Base-by-base conservation (phyloP, 2,797 vertebrate genomes). In the Tauraco hartlaubi region DNA sequence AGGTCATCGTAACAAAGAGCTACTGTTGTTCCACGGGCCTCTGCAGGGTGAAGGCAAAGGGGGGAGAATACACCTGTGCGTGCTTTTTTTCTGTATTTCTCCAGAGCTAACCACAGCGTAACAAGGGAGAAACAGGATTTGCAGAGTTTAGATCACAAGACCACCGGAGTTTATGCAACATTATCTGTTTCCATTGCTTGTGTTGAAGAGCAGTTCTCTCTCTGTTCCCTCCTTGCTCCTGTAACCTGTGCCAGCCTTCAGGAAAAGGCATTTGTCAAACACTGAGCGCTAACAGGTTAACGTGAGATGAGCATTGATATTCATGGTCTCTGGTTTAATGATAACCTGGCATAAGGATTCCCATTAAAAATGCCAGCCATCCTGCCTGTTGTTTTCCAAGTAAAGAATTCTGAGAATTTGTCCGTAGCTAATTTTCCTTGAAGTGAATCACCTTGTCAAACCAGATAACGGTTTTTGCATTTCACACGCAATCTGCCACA, bases 391-490 rank as follows among this genome's bases (percentile, higher is more conserved):
- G 14, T 68, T 58, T 75, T 54, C 66, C 26, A 81, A 77, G 37
- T 23, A 76, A 77, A 93, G 51, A 54, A 63, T 55, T 73, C 68
- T 3, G 43, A 61, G 76, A 85, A 93, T 73, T 71, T 2, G 9
- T 81, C 62, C 3, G 7, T 14, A 72, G 73, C 46, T 75, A 31
- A 87, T 92, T 90, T 86, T 87, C 86, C 86, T 87, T 33, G 43
- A 72, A 75, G 74, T 28, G 66, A 93, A 85, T 89, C 89, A 87
- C 83, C 92, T 84, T 91, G 92, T 96, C 96, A 93, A 94, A 84
- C 29, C 77, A 81, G 59, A 78, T 76, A 35, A 35, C 0, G 9
- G 21, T 31, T 84, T 93, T 43, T 49, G 26, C 69, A 56, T 49
- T 78, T 90, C 39, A 59, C 17, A 28, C 54, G 74, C 51, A 64